Evolutionary conservation across 2,113 vertebrate genomes (phyloP), one percentile per base, ranked within the genome.

Genomic region (Potamarius usumacintae): DNA sequence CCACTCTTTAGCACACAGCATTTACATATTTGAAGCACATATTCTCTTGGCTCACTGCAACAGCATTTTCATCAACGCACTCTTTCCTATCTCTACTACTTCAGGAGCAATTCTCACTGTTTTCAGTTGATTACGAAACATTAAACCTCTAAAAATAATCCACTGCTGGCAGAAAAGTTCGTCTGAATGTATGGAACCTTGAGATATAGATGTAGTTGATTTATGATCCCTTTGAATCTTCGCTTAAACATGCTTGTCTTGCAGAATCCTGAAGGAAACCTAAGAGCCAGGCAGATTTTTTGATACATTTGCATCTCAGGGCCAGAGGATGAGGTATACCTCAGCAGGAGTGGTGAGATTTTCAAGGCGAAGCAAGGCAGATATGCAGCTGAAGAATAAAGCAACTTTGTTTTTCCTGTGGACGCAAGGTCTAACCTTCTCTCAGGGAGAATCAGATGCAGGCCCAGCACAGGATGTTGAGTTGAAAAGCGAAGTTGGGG

Each of bases 71-170:
- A 20, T 53, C 42, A 76, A 60, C 17, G 27, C 42, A 42, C 53
- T 67, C 53, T 82, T 81, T 50, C 57, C 86, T 84, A 27, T 85
- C 10, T 52, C 11, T 0, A 50, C 82, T 50, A 55, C 48, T 77
- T 63, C 77, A 77, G 80, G 65, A 82, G 71, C 22, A 14, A 74
- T 82, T 74, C 76, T 50, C 58, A 53, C 65, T 81, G 86, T 87
- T 91, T 87, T 87, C 42, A 67, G 84, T 84, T 88, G 71, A 87
- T 90, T 87, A 84, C 67, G 48, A 86, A 65, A n/a, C 48, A 62
- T 84, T n/a, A 79, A 53, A 82, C 27, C 8, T 58, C 67, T 42
- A 50, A 83, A 71, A 84, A 42, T 48, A 77, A 74, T 89, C 85
- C 79, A 53, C 79, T 34, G 72, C 79, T 88, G 84, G 74, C 84